Percentiles rank a stretch among this genome's conserved stretches.
Evolutionary conservation across 2,113 vertebrate genomes (phyloP).

Genomic region (Tautogolabrus adspersus): DNA sequence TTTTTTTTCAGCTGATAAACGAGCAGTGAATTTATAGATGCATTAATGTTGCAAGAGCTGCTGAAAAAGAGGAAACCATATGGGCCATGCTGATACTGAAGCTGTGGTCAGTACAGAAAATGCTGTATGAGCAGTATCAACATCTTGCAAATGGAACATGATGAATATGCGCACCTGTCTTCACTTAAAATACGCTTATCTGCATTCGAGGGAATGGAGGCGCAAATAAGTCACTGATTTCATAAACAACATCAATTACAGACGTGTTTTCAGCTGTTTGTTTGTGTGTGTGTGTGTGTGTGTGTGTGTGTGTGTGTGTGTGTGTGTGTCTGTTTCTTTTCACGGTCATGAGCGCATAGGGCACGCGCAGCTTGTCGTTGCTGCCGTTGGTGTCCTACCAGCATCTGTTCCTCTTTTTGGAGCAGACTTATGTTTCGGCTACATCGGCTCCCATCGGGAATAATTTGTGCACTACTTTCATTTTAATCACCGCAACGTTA

Average conservation of each 20-base stretch:
- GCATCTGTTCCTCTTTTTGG: slow-evolving; percentile 56
- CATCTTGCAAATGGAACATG: slow-evolving; percentile 3
- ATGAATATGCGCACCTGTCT: slow-evolving; percentile 14
- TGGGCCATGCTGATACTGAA: neutral
- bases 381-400: slow-evolving; percentile 59
- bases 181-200: neutral
- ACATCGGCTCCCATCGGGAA: slow-evolving; percentile 53
- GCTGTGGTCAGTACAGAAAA: neutral
- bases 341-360: slow-evolving; percentile 66
- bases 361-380: slow-evolving; percentile 71
- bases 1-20: neutral
- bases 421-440: slow-evolving; percentile 50
- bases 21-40: neutral
- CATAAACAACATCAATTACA: slow-evolving; percentile 29
- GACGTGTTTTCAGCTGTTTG: neutral
- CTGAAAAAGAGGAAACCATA: slow-evolving; percentile 13
- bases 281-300: neutral
- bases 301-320: neutral
- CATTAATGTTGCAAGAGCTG: slow-evolving; percentile 29
- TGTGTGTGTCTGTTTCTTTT: slow-evolving; percentile 21
- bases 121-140: slow-evolving; percentile 1
- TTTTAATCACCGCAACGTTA: slow-evolving; percentile 62
- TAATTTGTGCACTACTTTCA: slow-evolving; percentile 63
- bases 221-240: slow-evolving; percentile 10
- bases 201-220: neutral